Conservation (phyloP, 2,888 invertebrate species). For the Balanococcus diminutus region DNA sequence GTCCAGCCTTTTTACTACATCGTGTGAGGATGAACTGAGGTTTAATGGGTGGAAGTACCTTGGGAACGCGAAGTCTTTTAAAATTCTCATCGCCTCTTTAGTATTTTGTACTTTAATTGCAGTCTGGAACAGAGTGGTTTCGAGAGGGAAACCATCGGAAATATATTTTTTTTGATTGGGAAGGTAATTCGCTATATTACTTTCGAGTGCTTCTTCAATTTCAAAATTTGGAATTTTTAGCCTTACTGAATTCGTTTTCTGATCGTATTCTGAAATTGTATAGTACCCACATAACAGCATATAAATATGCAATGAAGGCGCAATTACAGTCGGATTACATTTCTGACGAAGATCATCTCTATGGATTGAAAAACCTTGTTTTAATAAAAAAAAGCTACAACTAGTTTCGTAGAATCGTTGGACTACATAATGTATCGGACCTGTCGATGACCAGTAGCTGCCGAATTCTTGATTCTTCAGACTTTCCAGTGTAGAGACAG, state of each 20-base stretch:
- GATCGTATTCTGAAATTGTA: not conserved
- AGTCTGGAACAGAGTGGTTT: no score
- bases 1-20: no score
- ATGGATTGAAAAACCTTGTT: not conserved
- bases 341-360: no score
- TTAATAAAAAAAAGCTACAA: not conserved
- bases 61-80: no score
- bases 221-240: not conserved
- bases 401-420: not conserved
- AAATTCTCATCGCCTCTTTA: no score
- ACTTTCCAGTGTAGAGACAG: not conserved
- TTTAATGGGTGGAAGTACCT: no score
- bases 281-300: not conserved
- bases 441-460: not conserved
- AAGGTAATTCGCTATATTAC: not conserved
- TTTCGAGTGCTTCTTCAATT: not conserved
- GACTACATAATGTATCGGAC: not conserved
- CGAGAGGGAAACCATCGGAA: not conserved
- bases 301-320: not conserved
- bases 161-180: not conserved
- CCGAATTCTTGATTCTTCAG: not conserved
- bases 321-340: no score
- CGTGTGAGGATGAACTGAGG: no score
- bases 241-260: not conserved
- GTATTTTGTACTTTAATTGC: no score